Conservation (phyloP, 2,113 vertebrate genomes). For the Cephalopholis sonnerati region DNA sequence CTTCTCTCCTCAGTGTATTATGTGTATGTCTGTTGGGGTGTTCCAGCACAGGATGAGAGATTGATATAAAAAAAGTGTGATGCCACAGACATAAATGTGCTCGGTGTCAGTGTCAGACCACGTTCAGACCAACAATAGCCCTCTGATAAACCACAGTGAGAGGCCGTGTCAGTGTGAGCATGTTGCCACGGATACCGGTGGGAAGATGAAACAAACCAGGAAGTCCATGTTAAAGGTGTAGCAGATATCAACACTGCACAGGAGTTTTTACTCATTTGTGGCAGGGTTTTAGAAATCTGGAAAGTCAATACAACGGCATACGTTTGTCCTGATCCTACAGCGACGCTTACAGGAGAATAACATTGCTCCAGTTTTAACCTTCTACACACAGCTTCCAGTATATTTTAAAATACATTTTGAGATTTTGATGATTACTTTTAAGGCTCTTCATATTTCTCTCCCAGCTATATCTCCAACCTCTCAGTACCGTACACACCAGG, state of each 20-base stretch:
- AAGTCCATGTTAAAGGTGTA: neutral
- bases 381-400: too few relatives aligned
- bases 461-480: too few relatives aligned
- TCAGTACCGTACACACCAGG: too few relatives aligned
- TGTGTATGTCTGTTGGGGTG: constrained; percentile 22
- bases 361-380: too few relatives aligned
- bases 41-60: constrained; percentile 16
- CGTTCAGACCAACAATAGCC: constrained; percentile 16
- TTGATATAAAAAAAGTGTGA: constrained; percentile 17
- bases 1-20: constrained; percentile 17
- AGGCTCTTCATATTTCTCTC: too few relatives aligned
- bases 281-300: neutral
- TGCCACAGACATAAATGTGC: constrained; percentile 37
- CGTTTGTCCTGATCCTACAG: neutral
- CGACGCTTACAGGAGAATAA: neutral
- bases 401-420: too few relatives aligned
- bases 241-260: neutral
- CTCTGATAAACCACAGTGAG: constrained; percentile 16
- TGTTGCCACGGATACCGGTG: neutral
- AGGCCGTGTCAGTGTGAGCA: neutral
- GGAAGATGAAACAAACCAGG: neutral
- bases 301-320: neutral
- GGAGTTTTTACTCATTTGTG: neutral
- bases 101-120: constrained; percentile 24
- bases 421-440: too few relatives aligned